Evolutionary conservation across 2,888 invertebrate genomes (phyloP).

Genomic region (Folsomia manolachei): DNA sequence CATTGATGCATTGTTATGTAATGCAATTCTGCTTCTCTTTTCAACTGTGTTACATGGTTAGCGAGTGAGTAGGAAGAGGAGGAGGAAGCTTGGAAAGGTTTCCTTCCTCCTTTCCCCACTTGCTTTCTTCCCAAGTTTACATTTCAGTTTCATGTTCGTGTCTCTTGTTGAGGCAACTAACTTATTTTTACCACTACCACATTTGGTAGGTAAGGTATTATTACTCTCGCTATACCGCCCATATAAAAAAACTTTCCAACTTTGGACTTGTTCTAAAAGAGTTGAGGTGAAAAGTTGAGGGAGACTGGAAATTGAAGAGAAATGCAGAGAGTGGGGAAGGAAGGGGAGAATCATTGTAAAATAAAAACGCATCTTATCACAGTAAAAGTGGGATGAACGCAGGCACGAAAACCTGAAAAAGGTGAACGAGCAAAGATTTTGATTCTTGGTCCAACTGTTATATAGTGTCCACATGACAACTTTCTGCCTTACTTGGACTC

Average conservation of each 20-base stretch:
- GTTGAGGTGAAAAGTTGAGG: constrained; percentile 21
- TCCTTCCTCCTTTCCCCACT: constrained; percentile 13
- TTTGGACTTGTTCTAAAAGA: constrained; percentile 11
- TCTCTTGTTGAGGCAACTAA: constrained; percentile 5
- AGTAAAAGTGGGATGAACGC: background rate
- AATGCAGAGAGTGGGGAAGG: background rate
- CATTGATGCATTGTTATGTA: background rate
- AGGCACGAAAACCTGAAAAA: background rate
- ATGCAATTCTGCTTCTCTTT: constrained; percentile 3
- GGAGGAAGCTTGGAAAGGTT: constrained; percentile 17
- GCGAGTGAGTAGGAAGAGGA: background rate
- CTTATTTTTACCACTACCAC: too few relatives aligned
- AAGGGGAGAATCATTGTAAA: constrained; percentile 6
- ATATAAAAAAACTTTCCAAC: constrained; percentile 8
- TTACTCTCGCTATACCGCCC: background rate
- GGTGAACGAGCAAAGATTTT: background rate
- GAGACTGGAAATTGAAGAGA: constrained; percentile 4
- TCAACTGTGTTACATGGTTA: background rate
- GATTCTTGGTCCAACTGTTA: background rate
- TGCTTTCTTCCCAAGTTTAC: background rate
- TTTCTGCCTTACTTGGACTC: too few relatives aligned
- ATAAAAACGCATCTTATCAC: background rate
- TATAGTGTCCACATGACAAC: background rate
- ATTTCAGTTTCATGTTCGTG: background rate
- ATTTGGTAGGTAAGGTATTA: background rate